Evolutionary conservation across 2,888 invertebrate genomes (phyloP), one percentile per base, ranked within the genome.

Genomic region (Timema podura): DNA sequence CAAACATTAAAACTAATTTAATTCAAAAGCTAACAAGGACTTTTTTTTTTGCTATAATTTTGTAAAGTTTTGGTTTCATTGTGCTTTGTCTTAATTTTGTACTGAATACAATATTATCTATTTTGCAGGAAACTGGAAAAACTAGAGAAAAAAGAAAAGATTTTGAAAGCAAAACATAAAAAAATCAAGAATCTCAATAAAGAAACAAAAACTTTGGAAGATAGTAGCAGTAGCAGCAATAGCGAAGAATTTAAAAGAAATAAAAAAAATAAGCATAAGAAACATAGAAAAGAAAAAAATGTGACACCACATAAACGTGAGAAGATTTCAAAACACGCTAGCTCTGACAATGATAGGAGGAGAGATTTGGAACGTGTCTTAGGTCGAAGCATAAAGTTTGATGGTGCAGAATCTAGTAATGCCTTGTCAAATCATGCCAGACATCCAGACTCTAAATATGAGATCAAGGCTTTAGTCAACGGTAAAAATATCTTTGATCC

Each of bases 111-210:
- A 13, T 2, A 13, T 51, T 48, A 9, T 48, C 30, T 54, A 54
- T 44, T 30, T 64, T 44, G 47, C 59, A 70, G 70, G 57, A 70
- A 70, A 48, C 54, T 70, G 10, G 68, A 68, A 67, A 68, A 65
- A 64, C 54, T 68, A 30, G 64, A 68, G 64, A 70, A 64, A 57
- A 68, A 70, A n/a, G 65, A 51, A 30, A 67, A 65, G 59, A 64
- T 13, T 16, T 48, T 47, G 3, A 57, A 65, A 54, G 66, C 30
- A 47, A 69, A 69, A 13, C 13, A 11, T 47, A 65, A 65, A 13
- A 65, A 69, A 54, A 65, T 57, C 57, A 69, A 69, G 64, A 68
- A 64, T 48, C 30, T 65, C 10, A 65, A 65, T 13, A 47, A 16
- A 46, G 66, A 30, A 57, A 3, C 15, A 48, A 65, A 59, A 44